These are phyloP conservation scores for Spilogale gracilis DNA, from an alignment of 2,113 vertebrate species.

Conservation along the genomic window DNA sequence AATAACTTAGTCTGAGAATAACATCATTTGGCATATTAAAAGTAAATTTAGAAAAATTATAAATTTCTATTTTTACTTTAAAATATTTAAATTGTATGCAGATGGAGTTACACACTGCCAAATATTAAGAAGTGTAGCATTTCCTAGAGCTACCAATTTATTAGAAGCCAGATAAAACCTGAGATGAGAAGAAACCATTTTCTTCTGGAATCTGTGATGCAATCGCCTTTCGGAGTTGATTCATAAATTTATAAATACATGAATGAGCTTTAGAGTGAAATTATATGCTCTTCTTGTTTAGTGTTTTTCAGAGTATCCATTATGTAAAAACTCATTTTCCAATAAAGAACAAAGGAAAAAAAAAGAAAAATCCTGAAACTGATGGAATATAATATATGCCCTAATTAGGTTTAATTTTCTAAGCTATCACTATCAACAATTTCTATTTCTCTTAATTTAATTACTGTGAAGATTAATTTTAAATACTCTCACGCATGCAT, in stretches of 20 bases:
- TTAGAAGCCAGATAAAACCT: background rate
- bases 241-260: background rate
- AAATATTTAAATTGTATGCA: slow-evolving; percentile 34
- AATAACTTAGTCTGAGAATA: background rate
- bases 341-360: background rate
- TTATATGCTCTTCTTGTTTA: background rate
- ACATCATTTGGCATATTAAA: background rate
- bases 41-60: background rate
- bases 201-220: background rate
- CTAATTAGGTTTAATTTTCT: slow-evolving; percentile 29
- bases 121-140: background rate
- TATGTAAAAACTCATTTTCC: slow-evolving; percentile 12
- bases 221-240: background rate
- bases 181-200: background rate
- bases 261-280: background rate
- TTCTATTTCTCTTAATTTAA: background rate
- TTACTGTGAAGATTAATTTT: slow-evolving; percentile 12
- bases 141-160: background rate
- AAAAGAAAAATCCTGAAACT: slow-evolving; percentile 8
- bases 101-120: background rate
- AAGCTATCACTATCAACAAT: background rate
- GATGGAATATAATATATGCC: background rate
- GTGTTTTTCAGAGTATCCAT: background rate
- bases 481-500: background rate
- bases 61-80: slow-evolving; percentile 2